These are phyloP conservation scores for Limnephilus rhombicus DNA, from an alignment of 2,888 invertebrate genomes.

Conservation along the genomic window DNA sequence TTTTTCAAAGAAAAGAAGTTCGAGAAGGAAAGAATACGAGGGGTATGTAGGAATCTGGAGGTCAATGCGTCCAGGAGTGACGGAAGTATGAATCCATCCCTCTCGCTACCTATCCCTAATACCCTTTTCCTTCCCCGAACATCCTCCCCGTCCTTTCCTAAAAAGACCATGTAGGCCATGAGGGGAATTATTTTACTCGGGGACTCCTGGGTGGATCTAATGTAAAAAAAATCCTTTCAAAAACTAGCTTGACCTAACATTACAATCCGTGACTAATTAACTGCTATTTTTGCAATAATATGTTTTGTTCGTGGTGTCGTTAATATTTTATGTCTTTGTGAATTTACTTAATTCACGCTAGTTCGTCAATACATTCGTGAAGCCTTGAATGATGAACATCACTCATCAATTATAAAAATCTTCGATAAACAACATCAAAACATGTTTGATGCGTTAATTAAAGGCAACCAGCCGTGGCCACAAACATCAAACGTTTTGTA, in stretches of 20 bases:
- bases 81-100: no score
- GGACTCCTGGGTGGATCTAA: no score
- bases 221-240: background rate
- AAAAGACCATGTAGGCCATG: no score
- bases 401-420: background rate
- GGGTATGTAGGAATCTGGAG: no score
- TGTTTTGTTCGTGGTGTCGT: background rate
- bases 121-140: no score
- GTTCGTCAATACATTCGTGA: background rate
- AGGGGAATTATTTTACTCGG: no score
- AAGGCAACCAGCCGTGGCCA: background rate
- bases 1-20: no score
- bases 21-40: no score
- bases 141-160: no score
- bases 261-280: background rate
- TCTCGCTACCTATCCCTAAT: no score
- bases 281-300: background rate
- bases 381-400: background rate
- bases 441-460: background rate
- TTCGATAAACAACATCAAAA: background rate
- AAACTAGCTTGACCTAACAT: background rate
- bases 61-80: no score
- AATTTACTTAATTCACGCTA: background rate
- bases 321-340: background rate
- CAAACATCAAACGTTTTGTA: background rate